Percentiles rank a stretch among this genome's conserved stretches.
These are phyloP conservation scores for Paramisgurnus dabryanus DNA, from an alignment of 2,113 vertebrate species.

Conservation along the genomic window DNA sequence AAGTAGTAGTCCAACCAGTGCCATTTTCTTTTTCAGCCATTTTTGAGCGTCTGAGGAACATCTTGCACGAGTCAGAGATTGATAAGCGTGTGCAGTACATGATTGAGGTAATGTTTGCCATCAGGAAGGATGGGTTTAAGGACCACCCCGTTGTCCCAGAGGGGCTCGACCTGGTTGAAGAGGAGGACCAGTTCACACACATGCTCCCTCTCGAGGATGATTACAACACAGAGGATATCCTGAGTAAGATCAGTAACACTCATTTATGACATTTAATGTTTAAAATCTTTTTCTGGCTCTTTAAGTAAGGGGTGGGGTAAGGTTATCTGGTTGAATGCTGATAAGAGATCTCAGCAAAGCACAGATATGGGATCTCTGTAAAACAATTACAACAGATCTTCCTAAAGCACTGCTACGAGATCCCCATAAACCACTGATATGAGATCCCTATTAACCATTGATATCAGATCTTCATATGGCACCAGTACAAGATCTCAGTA, in stretches of 20 bases:
- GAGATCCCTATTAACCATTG: not conserved
- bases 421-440: too few relatives aligned
- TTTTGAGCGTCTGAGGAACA: conserved; percentile 95
- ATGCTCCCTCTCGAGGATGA: conserved; percentile 98
- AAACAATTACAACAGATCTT: too few relatives aligned
- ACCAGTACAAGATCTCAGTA: not conserved
- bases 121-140: conserved; percentile 97
- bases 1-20: too few relatives aligned
- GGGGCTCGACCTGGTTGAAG: conserved; percentile 93
- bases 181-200: conserved; percentile 97
- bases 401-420: not conserved
- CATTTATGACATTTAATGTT: not conserved
- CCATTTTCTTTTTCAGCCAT: conserved; percentile 77
- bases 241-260: conserved; percentile 81
- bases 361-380: not conserved
- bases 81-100: conserved; percentile 99
- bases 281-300: not conserved
- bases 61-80: conserved; percentile 95
- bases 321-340: not conserved
- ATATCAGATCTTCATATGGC: not conserved
- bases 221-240: conserved; percentile 89
- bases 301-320: too few relatives aligned
- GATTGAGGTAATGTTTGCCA: conserved; percentile 99
- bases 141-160: conserved; percentile 91
- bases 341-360: not conserved